Conservation (phyloP, 2,797 vertebrate species). For the Arrhamphus sclerolepis region DNA sequence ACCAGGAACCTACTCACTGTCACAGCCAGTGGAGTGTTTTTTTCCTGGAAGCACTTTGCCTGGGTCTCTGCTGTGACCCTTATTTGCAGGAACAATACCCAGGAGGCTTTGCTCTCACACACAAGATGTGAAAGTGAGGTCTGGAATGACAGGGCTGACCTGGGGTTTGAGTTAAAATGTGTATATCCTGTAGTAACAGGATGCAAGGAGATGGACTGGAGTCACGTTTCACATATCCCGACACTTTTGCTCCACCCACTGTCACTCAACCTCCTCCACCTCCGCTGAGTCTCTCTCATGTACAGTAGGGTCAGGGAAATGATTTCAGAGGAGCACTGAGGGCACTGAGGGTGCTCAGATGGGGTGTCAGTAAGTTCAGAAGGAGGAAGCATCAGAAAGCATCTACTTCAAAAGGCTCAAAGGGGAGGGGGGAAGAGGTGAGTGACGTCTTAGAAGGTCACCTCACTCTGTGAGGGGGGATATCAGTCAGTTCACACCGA, state of each 20-base stretch:
- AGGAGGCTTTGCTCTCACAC: conserved; percentile 55
- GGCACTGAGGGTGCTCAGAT: conserved; percentile 17
- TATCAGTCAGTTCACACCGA: conserved; percentile 62
- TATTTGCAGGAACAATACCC: conserved; percentile 73
- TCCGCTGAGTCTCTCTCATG: conserved; percentile 10
- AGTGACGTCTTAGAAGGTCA: conserved; percentile 39
- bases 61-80: conserved; percentile 69
- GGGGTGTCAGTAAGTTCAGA: conserved; percentile 16
- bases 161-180: conserved; percentile 69
- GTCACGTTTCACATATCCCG: conserved; percentile 80
- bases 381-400: conserved; percentile 12
- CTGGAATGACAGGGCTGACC: conserved; percentile 54
- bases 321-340: conserved; percentile 31
- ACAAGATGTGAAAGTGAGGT: conserved; percentile 69
- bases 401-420: conserved; percentile 27
- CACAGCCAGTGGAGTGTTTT: conserved; percentile 76
- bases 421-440: conserved; percentile 36
- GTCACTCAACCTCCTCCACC: conserved; percentile 12
- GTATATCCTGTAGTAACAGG: conserved; percentile 82
- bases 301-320: conserved; percentile 20
- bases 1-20: conserved; percentile 52
- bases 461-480: conserved; percentile 42
- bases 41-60: conserved; percentile 77
- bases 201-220: conserved; percentile 76
- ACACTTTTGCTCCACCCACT: conserved; percentile 19